phyloP scores from a whole-genome alignment of 2,888 invertebrate species.

The Drosophila mercatorum region DNA sequence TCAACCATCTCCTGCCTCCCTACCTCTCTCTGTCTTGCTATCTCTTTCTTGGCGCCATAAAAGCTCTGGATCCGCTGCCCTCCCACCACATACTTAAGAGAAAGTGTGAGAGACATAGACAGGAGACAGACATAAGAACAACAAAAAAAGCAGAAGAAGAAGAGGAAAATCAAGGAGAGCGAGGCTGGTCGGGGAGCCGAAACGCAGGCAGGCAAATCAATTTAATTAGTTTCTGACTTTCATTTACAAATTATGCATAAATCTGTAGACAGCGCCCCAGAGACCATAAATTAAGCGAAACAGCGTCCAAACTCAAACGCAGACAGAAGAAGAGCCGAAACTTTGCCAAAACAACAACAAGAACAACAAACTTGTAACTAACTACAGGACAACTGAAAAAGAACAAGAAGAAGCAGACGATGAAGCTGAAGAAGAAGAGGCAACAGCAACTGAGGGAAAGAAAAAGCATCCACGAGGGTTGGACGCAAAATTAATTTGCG shows the following conservation, averaged over 20 bases:
- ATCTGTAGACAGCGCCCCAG: constrained; percentile 77
- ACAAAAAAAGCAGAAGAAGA: neutral
- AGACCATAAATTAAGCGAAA: constrained; percentile 76
- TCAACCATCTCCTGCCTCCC: neutral
- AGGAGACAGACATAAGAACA: constrained; percentile 9
- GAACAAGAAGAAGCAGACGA: constrained; percentile 6
- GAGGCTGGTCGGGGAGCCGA: neutral
- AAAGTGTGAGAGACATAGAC: constrained; percentile 16
- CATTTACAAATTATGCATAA: constrained; percentile 79
- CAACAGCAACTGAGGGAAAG: constrained; percentile 6
- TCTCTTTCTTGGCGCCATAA: neutral
- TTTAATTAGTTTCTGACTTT: constrained; percentile 80
- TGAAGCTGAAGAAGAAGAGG: neutral
- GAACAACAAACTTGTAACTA: constrained; percentile 71
- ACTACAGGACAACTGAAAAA: constrained; percentile 59
- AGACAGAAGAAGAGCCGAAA: constrained; percentile 40
- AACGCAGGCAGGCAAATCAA: constrained; percentile 69
- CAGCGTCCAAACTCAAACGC: constrained; percentile 63
- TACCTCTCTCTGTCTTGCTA: neutral
- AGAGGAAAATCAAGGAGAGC: neutral
- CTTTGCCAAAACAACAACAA: constrained; percentile 58
- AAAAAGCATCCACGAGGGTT: constrained; percentile 60
- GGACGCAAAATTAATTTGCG: constrained; percentile 79
- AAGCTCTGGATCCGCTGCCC: neutral
- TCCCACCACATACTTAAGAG: neutral